A percentile compares a stretch with the other conserved stretches of the same genome.
Evolutionary conservation across 1,140 invertebrate species (phyloP).

Genomic region (Anastrepha obliqua): DNA sequence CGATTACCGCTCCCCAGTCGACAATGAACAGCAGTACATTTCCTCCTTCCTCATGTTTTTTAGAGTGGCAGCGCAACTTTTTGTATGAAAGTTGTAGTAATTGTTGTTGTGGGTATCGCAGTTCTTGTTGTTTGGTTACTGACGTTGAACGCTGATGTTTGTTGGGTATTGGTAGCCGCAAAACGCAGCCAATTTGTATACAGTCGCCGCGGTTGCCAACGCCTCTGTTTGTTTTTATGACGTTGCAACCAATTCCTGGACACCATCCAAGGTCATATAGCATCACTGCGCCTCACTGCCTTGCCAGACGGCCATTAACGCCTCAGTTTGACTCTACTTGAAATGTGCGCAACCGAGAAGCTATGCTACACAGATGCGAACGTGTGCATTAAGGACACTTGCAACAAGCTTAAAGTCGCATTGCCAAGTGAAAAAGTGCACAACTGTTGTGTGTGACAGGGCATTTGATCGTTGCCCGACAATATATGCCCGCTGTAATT

Average conservation of each 20-base stretch:
- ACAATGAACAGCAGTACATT: conserved; percentile 27
- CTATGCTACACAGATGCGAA: background rate
- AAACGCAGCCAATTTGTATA: conserved; percentile 51
- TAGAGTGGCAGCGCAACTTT: background rate
- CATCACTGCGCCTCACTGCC: conserved; percentile 20
- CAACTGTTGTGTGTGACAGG: conserved; percentile 41
- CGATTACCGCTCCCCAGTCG: conserved; percentile 50
- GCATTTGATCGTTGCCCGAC: conserved; percentile 25
- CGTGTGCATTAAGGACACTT: background rate
- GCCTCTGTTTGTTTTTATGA: conserved; percentile 27
- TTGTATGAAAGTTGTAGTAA: conserved; percentile 13
- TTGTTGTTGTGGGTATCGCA: background rate
- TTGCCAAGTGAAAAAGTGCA: conserved; percentile 27
- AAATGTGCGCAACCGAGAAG: background rate
- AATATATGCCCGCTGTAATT: conserved; percentile 31
- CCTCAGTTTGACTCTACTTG: conserved; percentile 23
- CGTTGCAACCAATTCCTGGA: conserved; percentile 46
- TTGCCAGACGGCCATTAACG: conserved; percentile 50
- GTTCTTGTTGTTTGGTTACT: conserved; percentile 15
- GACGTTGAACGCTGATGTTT: conserved; percentile 28
- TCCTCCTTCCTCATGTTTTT: background rate
- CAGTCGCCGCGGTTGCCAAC: conserved; percentile 16
- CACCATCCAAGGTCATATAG: conserved; percentile 47
- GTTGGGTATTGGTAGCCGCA: conserved; percentile 27
- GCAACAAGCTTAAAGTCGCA: conserved; percentile 9